phyloP scores from a whole-genome alignment of 1,140 invertebrate species.

The Macrobrachium nipponense region DNA sequence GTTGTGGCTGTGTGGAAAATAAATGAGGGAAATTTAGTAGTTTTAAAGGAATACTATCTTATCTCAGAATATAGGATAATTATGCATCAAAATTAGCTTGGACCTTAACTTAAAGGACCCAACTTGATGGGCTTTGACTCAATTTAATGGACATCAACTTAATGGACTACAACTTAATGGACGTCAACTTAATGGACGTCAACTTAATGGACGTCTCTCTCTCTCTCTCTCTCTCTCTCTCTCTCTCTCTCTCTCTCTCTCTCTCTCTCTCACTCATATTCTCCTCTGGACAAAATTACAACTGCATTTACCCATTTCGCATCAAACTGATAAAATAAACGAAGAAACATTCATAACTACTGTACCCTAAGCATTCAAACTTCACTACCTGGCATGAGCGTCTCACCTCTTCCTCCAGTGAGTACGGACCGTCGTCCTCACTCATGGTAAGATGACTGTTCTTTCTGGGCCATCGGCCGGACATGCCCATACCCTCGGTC shows the following conservation, averaged over 20 bases:
- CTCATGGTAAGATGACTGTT: slow-evolving; percentile 49
- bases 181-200: no score
- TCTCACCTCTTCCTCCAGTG: slow-evolving; percentile 61
- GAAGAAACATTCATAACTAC: no score
- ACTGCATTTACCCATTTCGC: no score
- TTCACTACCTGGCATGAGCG: no score
- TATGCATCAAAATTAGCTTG: no score
- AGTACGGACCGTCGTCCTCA: slow-evolving; percentile 62
- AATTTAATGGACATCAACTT: no score
- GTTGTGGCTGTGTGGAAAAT: slow-evolving; percentile 23
- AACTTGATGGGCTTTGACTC: no score
- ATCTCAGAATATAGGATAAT: no score
- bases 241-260: background rate
- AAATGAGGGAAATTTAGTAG: background rate
- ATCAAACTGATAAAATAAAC: no score
- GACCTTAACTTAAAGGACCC: no score
- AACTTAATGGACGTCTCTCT: background rate
- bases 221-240: background rate
- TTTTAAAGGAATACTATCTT: background rate
- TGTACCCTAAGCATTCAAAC: background rate
- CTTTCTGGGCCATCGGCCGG: slow-evolving; percentile 47
- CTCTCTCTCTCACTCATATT: background rate
- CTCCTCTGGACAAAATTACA: no score
- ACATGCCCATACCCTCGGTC: slow-evolving; percentile 67
- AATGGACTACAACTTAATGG: no score